Base-by-base conservation (phyloP, 2,113 vertebrate genomes). In the Setophaga coronata region DNA sequence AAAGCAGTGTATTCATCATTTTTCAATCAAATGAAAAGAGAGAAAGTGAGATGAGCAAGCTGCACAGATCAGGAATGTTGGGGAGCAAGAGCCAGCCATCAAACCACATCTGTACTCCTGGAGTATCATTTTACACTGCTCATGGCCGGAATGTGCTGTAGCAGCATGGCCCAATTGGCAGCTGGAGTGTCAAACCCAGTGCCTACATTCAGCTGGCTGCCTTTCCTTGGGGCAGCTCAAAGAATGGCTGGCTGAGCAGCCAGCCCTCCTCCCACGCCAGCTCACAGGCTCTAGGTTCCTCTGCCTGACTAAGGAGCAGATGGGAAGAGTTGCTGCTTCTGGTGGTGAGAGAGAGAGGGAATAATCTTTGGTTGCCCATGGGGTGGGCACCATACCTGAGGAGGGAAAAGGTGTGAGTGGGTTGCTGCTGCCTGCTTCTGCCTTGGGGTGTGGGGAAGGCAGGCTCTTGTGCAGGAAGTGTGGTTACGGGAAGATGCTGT, bases 61-160 rank as follows among this genome's bases (percentile, higher is more conserved):
- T 58, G 51, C 62, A 86, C 20, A 60, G 54, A 89, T 20, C 64
- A 92, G 86, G 76, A 96, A 92, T 62, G 82, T 1, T 48, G 82
- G 71, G 69, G 95, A 95, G 56, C 56, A 58, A 92, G 51, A 0
- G 1, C 42, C 86, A 95, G 90, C 4, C 1, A 93, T 54, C 34
- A 78, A 92, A 92, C 95, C 93, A 71, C 95, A 95, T 87, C 94
- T 95, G 76, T 84, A 67, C 31, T 83, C 26, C 47, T 3, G 33
- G 29, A 33, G 38, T 90, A 97, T 95, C 76, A 28, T 48, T 71
- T 97, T 92, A 92, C 92, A 34, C 26, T 72, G 15, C 40, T 92
- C 58, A 86, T 8, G 31, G 33, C 38, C 90, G 90, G 90, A 96
- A 97, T 94, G 92, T 74, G 90, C 95, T 88, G 74, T 67, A 92